These are phyloP conservation scores for Emesis furor DNA, from an alignment of 2,888 invertebrate species.

Conservation along the genomic window DNA sequence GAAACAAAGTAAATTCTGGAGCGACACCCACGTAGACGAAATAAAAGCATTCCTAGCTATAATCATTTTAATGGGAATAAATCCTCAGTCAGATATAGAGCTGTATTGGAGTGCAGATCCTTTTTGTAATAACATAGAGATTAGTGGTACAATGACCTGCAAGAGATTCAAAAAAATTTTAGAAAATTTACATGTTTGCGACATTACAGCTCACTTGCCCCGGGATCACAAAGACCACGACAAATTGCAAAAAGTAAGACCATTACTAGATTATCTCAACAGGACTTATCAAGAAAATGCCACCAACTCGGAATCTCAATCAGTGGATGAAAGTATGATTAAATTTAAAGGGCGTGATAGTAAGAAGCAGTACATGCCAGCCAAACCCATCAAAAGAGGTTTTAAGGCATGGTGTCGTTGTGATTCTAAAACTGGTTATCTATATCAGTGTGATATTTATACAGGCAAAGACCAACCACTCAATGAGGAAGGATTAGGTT, in stretches of 20 bases:
- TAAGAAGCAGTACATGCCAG: conserved; percentile 74
- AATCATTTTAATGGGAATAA: conserved; percentile 55
- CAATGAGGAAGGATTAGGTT: conserved; percentile 69
- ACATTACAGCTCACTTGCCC: conserved; percentile 53
- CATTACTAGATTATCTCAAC: conserved; percentile 45
- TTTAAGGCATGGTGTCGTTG: conserved; percentile 74
- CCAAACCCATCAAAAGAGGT: conserved; percentile 75
- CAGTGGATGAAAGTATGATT: conserved; percentile 71
- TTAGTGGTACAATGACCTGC: neutral
- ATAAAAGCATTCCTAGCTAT: conserved; percentile 58
- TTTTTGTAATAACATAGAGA: no score
- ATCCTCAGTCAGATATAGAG: conserved; percentile 62
- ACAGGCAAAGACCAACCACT: neutral
- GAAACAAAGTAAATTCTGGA: conserved; percentile 44
- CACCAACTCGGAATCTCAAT: conserved; percentile 56
- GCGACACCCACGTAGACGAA: conserved; percentile 37
- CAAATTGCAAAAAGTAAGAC: conserved; percentile 67
- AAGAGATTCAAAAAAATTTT: conserved; percentile 68
- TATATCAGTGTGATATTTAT: conserved; percentile 42
- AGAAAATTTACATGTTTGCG: conserved; percentile 63
- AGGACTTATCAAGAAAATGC: conserved; percentile 59
- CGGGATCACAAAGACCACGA: conserved; percentile 47
- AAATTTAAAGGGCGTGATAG: conserved; percentile 64
- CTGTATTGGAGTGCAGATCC: conserved; percentile 1
- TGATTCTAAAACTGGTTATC: conserved; percentile 71